Base-by-base conservation (phyloP, 2,797 vertebrate species). In the Schizopygopsis malacanthus region DNA sequence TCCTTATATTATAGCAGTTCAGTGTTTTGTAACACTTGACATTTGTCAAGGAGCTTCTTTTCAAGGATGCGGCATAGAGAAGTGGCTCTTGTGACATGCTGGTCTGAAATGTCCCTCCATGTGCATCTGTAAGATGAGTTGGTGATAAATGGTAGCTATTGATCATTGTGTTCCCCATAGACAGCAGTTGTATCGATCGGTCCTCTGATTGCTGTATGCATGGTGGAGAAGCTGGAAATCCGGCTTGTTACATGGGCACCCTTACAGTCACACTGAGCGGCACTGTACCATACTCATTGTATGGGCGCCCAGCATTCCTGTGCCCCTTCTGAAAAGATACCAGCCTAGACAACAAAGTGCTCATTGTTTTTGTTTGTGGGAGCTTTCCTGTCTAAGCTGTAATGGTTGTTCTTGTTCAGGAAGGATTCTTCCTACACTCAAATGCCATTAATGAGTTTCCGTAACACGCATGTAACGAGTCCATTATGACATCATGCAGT, bases 401-500 rank as follows among this genome's bases (percentile, higher is more conserved):
- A 79, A 79, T 79, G 83, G 52, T 79, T 61, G 25, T 71, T 72
- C 76, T 85, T 70, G 76, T 61, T 79, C 83, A 39, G 76, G 76
- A 70, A 85, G 54, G 83, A 45, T 79, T 84, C 39, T 84, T 84
- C 83, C 75, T 79, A 70, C 83, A 72, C 65, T 72, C 25, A 45
- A 28, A 79, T 56, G 39, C 25, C 39, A 47, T 70, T 84, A 84
- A 70, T 71, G 83, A 85, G 76, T 85, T 85, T 71, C 43, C 22
- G 43, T 85, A 85, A 70, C 37, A 5, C 22, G 15, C 56, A 83
- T 50, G 81, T 75, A 75, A 37, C 7, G 7, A 73, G 59, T 69
- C 72, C 84, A 76, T 59, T 81, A 65, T 81, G 81, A 84, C 52
- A 79, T 86, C 82, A 79, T 73, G 28, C 9, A 81, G 84, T 79